phyloP scores from a whole-genome alignment of 1,140 invertebrate species.

The Drosophila mojavensis region DNA sequence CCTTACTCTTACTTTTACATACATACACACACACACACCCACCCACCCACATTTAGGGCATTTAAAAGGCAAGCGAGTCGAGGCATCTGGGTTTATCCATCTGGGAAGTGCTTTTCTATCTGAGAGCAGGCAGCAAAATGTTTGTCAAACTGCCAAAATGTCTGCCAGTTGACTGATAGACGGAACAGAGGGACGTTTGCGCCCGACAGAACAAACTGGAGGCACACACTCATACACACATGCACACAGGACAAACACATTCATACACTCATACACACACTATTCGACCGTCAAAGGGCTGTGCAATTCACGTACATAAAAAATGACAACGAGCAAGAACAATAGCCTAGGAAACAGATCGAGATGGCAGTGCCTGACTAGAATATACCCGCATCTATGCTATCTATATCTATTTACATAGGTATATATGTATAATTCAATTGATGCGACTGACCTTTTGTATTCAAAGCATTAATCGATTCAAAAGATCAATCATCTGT shows the following conservation, averaged over 20 bases:
- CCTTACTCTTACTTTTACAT: neutral
- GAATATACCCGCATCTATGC: neutral
- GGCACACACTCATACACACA: neutral
- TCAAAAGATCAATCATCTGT: too few relatives aligned
- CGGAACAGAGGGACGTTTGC: neutral
- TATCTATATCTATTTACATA: too few relatives aligned
- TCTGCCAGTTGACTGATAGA: slow-evolving; percentile 36
- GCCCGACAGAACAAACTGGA: neutral
- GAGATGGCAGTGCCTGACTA: neutral
- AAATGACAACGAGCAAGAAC: slow-evolving; percentile 51
- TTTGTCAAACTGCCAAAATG: slow-evolving; percentile 60
- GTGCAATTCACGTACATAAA: slow-evolving; percentile 69
- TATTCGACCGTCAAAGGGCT: slow-evolving; percentile 43
- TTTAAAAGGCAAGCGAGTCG: slow-evolving; percentile 14
- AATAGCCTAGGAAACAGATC: neutral
- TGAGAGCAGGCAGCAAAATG: slow-evolving; percentile 50
- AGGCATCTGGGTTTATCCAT: slow-evolving; percentile 42
- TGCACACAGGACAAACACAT: neutral
- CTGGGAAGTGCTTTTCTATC: slow-evolving; percentile 35
- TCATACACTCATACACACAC: neutral
- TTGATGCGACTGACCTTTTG: too few relatives aligned
- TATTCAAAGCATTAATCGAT: too few relatives aligned
- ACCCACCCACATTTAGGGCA: neutral
- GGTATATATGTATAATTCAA: too few relatives aligned
- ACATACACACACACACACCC: neutral